phyloP scores from a whole-genome alignment of 2,888 invertebrate species.

The Caprella mutica region DNA sequence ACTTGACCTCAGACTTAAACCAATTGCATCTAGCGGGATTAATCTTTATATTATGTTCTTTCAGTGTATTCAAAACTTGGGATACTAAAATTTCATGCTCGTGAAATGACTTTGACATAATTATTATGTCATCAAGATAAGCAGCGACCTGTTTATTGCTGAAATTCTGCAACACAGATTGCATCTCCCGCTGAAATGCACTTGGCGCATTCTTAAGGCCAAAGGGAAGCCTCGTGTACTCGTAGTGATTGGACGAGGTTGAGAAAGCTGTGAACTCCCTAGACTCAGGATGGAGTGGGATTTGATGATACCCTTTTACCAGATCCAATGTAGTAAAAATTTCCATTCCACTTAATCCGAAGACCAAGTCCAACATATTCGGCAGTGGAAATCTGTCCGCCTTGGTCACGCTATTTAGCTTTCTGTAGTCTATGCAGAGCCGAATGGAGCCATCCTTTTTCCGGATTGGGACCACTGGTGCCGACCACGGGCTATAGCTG shows the following conservation, averaged over 20 bases:
- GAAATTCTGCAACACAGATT: not conserved
- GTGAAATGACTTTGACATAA: not conserved
- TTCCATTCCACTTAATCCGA: not conserved
- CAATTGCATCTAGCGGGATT: not conserved
- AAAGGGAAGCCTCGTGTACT: not conserved
- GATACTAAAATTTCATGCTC: not conserved
- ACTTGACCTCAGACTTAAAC: not conserved
- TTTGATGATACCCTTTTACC: not conserved
- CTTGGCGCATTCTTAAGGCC: not conserved
- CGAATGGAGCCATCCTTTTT: not conserved
- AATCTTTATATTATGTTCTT: not conserved
- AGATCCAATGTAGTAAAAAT: not conserved
- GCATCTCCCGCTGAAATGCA: not conserved
- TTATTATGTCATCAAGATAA: constrained; percentile 1
- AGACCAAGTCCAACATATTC: not conserved
- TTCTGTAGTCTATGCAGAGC: not conserved
- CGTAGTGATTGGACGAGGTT: not conserved
- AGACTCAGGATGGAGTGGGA: not conserved
- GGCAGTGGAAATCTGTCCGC: not conserved
- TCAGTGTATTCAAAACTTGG: not conserved
- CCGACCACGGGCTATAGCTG: not conserved
- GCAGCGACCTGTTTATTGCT: not conserved
- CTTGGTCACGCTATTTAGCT: not conserved
- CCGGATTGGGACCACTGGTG: not conserved
- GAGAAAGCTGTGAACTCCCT: constrained; percentile 3